Evolutionary conservation across 2,888 invertebrate genomes (phyloP), one percentile per base, ranked within the genome.

Genomic region (Caenorhabditis panamensis): DNA sequence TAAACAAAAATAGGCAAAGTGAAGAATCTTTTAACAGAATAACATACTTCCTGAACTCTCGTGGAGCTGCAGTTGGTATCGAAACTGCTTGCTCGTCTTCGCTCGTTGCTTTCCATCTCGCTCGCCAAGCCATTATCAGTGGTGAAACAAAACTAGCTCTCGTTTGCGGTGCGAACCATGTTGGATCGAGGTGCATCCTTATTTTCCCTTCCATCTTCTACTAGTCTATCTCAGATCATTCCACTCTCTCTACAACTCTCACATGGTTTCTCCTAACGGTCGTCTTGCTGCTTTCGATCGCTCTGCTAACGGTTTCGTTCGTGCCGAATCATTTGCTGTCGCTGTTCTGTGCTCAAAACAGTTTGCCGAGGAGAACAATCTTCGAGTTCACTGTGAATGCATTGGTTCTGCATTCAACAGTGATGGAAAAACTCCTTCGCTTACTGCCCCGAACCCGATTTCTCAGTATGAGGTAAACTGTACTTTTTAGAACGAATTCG

Each of bases 11-110:
- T 4, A 51, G n/a, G n/a, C n/a, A n/a, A n/a, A n/a, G n/a, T n/a
- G n/a, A n/a, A n/a, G n/a, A n/a, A n/a, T 49, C 11, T 28, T 8
- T 28, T 37, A n/a, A 13, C 31, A 94, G 94, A 90, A 93, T 98
- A 78, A 97, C 97, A 0, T 97, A 94, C 92, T 95, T 96, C 63
- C 97, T 97, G 92, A 96, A 97, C 91, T 95, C 97, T 86, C 95
- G 94, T 93, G 94, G 97, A 0, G 97, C 97, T 6, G 96, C 96
- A 91, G 96, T 95, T 92, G 95, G 96, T 41, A 92, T 97, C 56
- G 98, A 98, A 92, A 97, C 97, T 0, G 98, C 97, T 4, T 98
- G 98, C 92, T 97, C 97, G 0, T 97, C 97, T 88, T 95, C 96
- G 84, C 92, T 96, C 91, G 94, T 95, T 91, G 89, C 89, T 18